These are phyloP conservation scores for Drosophila ustulata DNA, from an alignment of 2,888 invertebrate genomes.

Conservation along the genomic window DNA sequence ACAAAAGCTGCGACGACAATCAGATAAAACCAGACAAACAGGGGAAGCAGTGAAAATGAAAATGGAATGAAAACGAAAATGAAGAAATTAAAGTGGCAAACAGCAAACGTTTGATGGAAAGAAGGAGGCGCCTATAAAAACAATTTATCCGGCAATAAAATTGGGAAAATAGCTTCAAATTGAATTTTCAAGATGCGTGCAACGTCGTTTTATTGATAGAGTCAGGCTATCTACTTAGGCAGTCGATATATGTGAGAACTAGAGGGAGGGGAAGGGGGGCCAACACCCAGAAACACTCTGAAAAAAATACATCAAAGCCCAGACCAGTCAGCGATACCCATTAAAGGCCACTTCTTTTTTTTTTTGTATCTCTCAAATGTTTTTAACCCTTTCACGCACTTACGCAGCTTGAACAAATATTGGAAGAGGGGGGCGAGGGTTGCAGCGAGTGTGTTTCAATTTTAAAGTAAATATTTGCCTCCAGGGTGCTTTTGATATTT, in stretches of 20 bases:
- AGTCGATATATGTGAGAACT: constrained; percentile 9
- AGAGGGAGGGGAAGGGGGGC: constrained; percentile 5
- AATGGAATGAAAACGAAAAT: constrained; percentile 41
- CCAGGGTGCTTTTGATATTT: constrained; percentile 83
- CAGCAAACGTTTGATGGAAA: constrained; percentile 10
- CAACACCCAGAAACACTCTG: constrained; percentile 57
- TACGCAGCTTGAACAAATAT: constrained; percentile 60
- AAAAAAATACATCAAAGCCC: constrained; percentile 65
- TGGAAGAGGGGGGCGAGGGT: constrained; percentile 8
- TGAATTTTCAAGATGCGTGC: constrained; percentile 64
- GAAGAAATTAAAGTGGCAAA: constrained; percentile 70
- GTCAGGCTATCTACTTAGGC: constrained; percentile 28
- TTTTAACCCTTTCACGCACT: constrained; percentile 76
- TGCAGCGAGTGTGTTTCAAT: constrained; percentile 65
- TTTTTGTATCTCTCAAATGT: constrained; percentile 16
- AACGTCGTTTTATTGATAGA: constrained; percentile 62
- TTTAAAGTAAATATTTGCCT: constrained; percentile 83
- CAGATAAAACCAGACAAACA: constrained; percentile 39
- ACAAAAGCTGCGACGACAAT: constrained; percentile 33
- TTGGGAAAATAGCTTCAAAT: constrained; percentile 70
- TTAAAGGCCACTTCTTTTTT: constrained; percentile 62
- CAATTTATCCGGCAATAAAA: constrained; percentile 82
- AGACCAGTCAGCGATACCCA: constrained; percentile 55
- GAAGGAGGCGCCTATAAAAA: constrained; percentile 73
- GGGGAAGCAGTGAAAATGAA: constrained; percentile 13